Percentiles rank a stretch among this genome's conserved stretches.
phyloP scores from a whole-genome alignment of 2,888 invertebrate genomes.

The Ganaspis brasiliensis region DNA sequence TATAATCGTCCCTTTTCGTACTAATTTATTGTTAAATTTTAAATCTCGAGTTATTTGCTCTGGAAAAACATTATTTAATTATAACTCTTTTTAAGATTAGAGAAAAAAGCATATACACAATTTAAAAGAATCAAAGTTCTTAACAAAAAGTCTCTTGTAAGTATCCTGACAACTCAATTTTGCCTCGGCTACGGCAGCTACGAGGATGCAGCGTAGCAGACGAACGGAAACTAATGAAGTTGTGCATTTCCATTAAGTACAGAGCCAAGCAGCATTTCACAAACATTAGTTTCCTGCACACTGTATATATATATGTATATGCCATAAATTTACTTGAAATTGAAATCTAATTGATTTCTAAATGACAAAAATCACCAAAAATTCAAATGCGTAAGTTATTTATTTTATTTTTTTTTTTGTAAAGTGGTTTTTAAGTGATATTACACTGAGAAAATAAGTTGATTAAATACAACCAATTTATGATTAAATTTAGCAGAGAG shows the following conservation, averaged over 20 bases:
- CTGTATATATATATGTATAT: background rate
- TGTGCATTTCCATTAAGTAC: conserved; percentile 45
- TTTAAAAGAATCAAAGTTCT: background rate
- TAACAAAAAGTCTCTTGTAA: background rate
- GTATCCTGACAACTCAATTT: conserved; percentile 22
- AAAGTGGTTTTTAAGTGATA: too few relatives aligned
- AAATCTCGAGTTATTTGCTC: too few relatives aligned
- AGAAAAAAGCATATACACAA: background rate
- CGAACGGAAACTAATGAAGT: conserved; percentile 46
- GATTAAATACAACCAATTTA: too few relatives aligned
- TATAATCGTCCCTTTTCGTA: background rate
- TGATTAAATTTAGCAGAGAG: too few relatives aligned
- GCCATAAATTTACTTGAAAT: too few relatives aligned
- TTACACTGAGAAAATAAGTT: too few relatives aligned
- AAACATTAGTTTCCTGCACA: conserved; percentile 7
- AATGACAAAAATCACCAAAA: too few relatives aligned
- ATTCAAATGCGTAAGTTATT: too few relatives aligned
- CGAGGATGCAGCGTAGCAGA: background rate
- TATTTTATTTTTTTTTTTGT: too few relatives aligned
- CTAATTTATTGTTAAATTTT: background rate
- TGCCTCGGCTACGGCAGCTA: background rate
- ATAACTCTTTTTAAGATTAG: background rate
- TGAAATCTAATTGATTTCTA: background rate
- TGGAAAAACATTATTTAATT: background rate
- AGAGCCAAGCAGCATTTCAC: conserved; percentile 3